Conservation (phyloP, 2,888 invertebrate species). For the Pammene aurita region DNA sequence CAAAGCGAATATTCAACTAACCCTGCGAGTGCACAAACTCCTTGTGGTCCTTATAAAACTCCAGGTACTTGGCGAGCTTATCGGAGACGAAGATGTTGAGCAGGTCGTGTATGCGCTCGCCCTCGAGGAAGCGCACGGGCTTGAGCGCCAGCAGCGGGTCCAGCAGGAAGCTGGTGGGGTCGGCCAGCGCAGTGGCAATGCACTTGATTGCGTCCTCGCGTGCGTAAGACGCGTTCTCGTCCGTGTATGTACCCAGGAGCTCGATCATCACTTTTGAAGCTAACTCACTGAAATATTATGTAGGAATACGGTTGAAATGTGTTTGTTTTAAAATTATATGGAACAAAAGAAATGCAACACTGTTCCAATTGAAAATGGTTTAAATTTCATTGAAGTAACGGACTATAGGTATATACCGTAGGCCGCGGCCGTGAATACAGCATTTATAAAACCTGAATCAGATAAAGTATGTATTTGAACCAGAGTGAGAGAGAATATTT, state of each 20-base stretch:
- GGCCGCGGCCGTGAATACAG: no score
- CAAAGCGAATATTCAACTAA: slow-evolving; percentile 45
- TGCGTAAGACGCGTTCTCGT: slow-evolving; percentile 98
- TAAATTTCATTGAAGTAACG: no score
- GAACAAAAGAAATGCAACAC: no score
- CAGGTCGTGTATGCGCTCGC: slow-evolving; percentile 96
- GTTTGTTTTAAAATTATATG: no score
- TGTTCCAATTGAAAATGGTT: no score
- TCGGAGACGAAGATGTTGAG: slow-evolving; percentile 97
- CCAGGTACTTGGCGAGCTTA: slow-evolving; percentile 94
- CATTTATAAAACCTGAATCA: no score
- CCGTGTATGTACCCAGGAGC: slow-evolving; percentile 96
- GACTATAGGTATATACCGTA: no score
- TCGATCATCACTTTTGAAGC: slow-evolving; percentile 99
- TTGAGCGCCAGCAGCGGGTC: slow-evolving; percentile 97
- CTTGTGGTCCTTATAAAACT: slow-evolving; percentile 96
- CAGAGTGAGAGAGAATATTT: no score
- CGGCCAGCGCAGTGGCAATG: slow-evolving; percentile 96
- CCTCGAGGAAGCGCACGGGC: slow-evolving; percentile 97
- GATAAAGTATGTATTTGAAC: no score
- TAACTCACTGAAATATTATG: slow-evolving; percentile 86
- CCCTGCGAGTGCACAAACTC: slow-evolving; percentile 92
- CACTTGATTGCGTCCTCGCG: slow-evolving; percentile 98
- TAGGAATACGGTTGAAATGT: no score
- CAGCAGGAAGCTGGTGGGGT: slow-evolving; percentile 96